Evolutionary conservation across 2,888 invertebrate genomes (phyloP), one percentile per base, ranked within the genome.

Genomic region (Charanyca ferruginea): DNA sequence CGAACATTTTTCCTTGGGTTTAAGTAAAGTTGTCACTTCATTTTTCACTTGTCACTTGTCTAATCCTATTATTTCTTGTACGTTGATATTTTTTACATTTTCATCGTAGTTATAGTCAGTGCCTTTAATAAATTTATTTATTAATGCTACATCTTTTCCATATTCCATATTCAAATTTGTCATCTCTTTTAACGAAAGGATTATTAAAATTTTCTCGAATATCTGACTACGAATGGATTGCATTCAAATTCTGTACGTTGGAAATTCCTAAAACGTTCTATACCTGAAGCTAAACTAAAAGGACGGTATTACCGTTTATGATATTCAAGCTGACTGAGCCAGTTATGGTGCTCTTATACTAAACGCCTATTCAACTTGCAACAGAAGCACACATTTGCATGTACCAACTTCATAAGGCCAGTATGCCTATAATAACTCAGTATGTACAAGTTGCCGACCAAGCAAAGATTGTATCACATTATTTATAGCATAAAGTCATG

Each of bases 401-500:
- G 70, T 64, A 80, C 74, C 52, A 63, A 75, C 80, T 80, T 81
- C 80, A 80, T 79, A 79, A 75, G 72, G 67, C 77, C 49, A 58
- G 74, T 73, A 58, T 62, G 66, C 62, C 74, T 83, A 80, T 81
- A 84, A 81, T 83, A 76, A 83, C 76, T 83, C 68, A 78, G 80
- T 79, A 77, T 61, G 66, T 75, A 80, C 72, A 74, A 79, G 70
- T 80, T 74, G 77, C 82, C 66, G 80, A 85, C 85, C 84, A 78
- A 85, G 79, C 84, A 83, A 83, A 89, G 91, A 92, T 93, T 86
- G 86, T 89, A 91, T 92, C 91, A 81, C 72, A 85, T 89, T 86
- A 91, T 91, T 92, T 92, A 92, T 91, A 87, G 89, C 88, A 85
- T 86, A 86, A 87, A 90, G 89, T 89, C 89, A 89, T 88, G 88